Conservation (phyloP, 2,113 vertebrate species). For the Syrrhaptes paradoxus region DNA sequence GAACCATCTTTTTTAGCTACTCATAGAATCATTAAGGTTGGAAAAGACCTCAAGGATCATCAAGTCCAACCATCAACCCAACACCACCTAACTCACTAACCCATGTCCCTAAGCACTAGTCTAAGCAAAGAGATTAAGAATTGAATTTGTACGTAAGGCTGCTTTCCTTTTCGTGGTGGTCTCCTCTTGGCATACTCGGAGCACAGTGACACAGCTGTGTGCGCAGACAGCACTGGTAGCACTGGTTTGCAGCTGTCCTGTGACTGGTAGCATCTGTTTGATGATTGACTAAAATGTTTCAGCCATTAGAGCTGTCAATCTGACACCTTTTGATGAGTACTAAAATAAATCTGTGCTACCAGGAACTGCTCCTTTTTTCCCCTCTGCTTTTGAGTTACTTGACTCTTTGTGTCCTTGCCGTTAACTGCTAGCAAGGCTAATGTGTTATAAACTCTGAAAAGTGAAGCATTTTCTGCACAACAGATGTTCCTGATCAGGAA, state of each 20-base stretch:
- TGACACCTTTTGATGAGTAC: constrained; percentile 28
- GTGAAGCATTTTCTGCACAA: constrained; percentile 41
- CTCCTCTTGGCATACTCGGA: background rate
- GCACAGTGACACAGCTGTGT: background rate
- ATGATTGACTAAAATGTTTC: background rate
- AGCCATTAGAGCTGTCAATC: constrained; percentile 9
- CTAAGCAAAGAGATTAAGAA: background rate
- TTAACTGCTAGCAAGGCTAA: background rate
- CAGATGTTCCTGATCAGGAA: constrained; percentile 58
- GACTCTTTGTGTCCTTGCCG: background rate
- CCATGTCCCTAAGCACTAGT: background rate
- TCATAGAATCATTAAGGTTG: too few species aligned
- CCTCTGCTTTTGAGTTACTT: constrained; percentile 23
- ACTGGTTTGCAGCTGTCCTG: background rate
- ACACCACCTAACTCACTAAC: too few species aligned
- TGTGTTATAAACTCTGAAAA: background rate
- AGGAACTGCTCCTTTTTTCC: background rate
- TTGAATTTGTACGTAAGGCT: background rate
- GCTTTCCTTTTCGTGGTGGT: background rate
- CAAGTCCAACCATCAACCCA: too few species aligned
- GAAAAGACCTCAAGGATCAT: too few species aligned
- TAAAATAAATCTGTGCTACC: constrained; percentile 22
- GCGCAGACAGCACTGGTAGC: background rate
- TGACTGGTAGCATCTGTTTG: constrained; percentile 12
- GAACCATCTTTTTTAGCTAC: background rate